These are phyloP conservation scores for Lepas anatifera DNA, from an alignment of 2,888 invertebrate genomes.

Conservation along the genomic window DNA sequence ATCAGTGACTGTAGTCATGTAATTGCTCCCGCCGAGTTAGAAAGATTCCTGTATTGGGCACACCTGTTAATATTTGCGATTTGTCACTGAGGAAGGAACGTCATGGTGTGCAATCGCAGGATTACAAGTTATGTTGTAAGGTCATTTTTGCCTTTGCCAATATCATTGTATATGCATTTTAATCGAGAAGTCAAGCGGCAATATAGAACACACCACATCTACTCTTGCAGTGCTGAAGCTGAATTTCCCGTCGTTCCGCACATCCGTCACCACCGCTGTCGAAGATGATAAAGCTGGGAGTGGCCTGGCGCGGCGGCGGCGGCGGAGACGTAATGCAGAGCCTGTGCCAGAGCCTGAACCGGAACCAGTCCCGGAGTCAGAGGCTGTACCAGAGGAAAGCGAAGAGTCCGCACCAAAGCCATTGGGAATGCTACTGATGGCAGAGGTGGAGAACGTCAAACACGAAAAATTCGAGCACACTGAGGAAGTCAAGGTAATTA, in stretches of 20 bases:
- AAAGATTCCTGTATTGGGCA: too few relatives aligned
- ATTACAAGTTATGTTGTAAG: too few relatives aligned
- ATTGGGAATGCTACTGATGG: conserved; percentile 56
- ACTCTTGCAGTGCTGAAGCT: conserved; percentile 4
- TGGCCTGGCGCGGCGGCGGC: background rate
- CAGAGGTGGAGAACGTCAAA: conserved; percentile 81
- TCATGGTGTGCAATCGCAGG: too few relatives aligned
- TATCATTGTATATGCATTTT: too few relatives aligned
- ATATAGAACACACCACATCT: too few relatives aligned
- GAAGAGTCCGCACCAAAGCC: background rate
- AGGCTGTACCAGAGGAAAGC: background rate
- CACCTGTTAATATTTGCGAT: too few relatives aligned
- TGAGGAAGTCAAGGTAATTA: conserved; percentile 90
- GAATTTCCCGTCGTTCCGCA: background rate
- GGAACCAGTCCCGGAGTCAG: background rate
- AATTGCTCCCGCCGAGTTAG: too few relatives aligned
- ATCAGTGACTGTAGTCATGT: too few relatives aligned
- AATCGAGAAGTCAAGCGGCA: too few relatives aligned
- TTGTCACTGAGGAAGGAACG: too few relatives aligned
- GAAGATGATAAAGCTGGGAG: background rate
- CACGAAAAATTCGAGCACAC: conserved; percentile 80
- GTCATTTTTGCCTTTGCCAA: too few relatives aligned
- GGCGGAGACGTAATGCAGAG: background rate
- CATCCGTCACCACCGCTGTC: background rate
- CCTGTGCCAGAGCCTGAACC: background rate